Evolutionary conservation across 2,797 vertebrate species (phyloP).

Genomic region (Odontamblyopus lacepedii): DNA sequence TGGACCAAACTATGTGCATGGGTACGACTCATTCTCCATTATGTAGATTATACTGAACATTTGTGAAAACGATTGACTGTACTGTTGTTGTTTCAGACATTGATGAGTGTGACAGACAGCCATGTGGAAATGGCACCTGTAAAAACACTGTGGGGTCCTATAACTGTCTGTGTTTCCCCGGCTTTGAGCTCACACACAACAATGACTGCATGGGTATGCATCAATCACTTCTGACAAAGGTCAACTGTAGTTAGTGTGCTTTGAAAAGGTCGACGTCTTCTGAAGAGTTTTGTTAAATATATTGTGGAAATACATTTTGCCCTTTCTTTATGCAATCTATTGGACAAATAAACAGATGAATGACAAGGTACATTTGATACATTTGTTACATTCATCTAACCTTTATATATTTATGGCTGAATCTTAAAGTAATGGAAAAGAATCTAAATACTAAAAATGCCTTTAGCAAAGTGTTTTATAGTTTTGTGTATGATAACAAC

Average conservation of each 20-base stretch:
- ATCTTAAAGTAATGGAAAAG: slow-evolving; percentile 2
- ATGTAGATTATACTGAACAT: not conserved
- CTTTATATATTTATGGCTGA: not conserved
- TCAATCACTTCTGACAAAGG: slow-evolving; percentile 10
- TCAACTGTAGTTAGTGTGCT: slow-evolving; percentile 13
- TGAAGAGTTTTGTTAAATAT: slow-evolving; percentile 18
- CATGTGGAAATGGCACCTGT: slow-evolving; percentile 91
- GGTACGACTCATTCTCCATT: slow-evolving; percentile 64
- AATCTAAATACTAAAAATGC: not conserved
- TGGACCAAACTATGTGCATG: slow-evolving; percentile 92
- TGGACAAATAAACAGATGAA: slow-evolving; percentile 7
- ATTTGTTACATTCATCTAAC: not conserved
- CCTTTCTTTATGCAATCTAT: slow-evolving; percentile 12
- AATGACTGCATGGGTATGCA: slow-evolving; percentile 91
- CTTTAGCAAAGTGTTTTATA: not conserved
- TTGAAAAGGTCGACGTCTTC: slow-evolving; percentile 21
- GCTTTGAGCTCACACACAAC: slow-evolving; percentile 89
- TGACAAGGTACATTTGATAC: not conserved
- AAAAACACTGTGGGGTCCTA: slow-evolving; percentile 95
- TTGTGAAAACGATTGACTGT: not conserved
- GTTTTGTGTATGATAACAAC: not conserved
- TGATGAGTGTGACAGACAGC: slow-evolving; percentile 90
- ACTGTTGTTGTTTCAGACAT: slow-evolving; percentile 77
- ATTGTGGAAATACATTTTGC: slow-evolving; percentile 2
- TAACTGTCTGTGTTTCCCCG: slow-evolving; percentile 93